Evolutionary conservation across 2,888 invertebrate genomes (phyloP).

Genomic region (Polylopha cassiicola): DNA sequence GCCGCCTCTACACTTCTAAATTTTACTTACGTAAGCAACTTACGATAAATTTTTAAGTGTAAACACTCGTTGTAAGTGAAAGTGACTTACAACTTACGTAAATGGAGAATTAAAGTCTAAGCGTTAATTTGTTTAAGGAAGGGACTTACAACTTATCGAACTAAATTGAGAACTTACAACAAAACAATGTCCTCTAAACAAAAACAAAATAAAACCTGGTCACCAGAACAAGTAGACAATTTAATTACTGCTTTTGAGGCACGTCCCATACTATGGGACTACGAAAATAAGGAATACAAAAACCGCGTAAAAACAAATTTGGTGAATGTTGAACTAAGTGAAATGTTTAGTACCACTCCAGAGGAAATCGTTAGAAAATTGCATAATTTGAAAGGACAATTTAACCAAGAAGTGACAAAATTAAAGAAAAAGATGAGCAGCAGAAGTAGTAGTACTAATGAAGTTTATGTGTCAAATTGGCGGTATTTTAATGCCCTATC

Average conservation of each 20-base stretch:
- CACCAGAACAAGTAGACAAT: constrained; percentile 9
- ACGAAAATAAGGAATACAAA: constrained; percentile 7
- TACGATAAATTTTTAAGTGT: too few species aligned
- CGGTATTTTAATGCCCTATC: constrained; percentile 13
- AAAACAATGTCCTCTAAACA: constrained; percentile 7
- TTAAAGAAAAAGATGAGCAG: constrained; percentile 13
- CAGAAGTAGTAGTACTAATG: constrained; percentile 12
- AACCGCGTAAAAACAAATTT: constrained; percentile 13
- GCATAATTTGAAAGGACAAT: constrained; percentile 18
- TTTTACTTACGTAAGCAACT: too few species aligned
- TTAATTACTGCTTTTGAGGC: constrained; percentile 12
- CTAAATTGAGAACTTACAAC: constrained; percentile 4
- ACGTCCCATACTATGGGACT: constrained; percentile 15
- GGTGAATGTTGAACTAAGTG: constrained; percentile 9
- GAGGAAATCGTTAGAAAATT: constrained; percentile 16
- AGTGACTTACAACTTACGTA: too few species aligned
- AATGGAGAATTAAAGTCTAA: too few species aligned
- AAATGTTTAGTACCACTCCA: constrained; percentile 12
- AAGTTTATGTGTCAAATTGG: constrained; percentile 9
- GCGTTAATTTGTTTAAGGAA: constrained; percentile 17
- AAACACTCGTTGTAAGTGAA: too few species aligned
- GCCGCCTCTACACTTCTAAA: too few species aligned
- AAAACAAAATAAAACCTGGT: constrained; percentile 12
- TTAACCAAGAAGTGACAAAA: constrained; percentile 14
- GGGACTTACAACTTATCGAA: constrained; percentile 16